Evolutionary conservation across 1,140 invertebrate genomes (phyloP).

Genomic region (Drosophila eugracilis): DNA sequence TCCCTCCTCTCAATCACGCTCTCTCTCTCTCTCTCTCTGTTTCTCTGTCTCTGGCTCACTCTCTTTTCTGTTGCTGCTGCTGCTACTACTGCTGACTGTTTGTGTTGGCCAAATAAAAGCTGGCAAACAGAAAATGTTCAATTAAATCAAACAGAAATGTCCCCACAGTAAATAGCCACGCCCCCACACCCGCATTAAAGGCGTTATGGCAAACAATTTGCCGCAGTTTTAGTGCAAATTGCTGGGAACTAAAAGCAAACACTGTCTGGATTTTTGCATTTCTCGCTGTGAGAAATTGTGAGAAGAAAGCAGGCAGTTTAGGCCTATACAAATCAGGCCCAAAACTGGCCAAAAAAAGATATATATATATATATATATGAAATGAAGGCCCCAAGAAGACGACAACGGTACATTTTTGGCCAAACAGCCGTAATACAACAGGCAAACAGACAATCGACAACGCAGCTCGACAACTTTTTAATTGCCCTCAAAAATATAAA

Average conservation of each 20-base stretch:
- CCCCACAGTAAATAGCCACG: background rate
- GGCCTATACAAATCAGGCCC: constrained; percentile 51
- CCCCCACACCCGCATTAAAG: constrained; percentile 22
- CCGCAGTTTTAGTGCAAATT: constrained; percentile 38
- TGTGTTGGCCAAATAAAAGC: constrained; percentile 51
- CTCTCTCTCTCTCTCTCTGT: background rate
- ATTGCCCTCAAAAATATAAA: constrained; percentile 64
- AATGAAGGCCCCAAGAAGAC: constrained; percentile 31
- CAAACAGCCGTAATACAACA: constrained; percentile 65
- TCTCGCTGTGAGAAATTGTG: background rate
- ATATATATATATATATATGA: background rate
- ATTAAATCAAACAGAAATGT: constrained; percentile 32
- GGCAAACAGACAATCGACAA: constrained; percentile 56
- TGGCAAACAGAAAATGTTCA: constrained; percentile 32
- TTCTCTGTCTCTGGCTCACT: background rate
- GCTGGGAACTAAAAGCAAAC: constrained; percentile 15
- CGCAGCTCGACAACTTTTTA: constrained; percentile 75
- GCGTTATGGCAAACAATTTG: constrained; percentile 18
- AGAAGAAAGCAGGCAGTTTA: constrained; percentile 58
- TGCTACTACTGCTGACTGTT: constrained; percentile 23
- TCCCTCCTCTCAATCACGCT: constrained; percentile 3
- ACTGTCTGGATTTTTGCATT: background rate
- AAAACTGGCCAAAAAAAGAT: background rate
- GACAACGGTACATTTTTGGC: constrained; percentile 68
- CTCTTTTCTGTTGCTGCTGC: background rate